A percentile compares a stretch with the other conserved stretches of the same genome.
phyloP scores from a whole-genome alignment of 2,113 vertebrate genomes.

The Anguilla japonica region DNA sequence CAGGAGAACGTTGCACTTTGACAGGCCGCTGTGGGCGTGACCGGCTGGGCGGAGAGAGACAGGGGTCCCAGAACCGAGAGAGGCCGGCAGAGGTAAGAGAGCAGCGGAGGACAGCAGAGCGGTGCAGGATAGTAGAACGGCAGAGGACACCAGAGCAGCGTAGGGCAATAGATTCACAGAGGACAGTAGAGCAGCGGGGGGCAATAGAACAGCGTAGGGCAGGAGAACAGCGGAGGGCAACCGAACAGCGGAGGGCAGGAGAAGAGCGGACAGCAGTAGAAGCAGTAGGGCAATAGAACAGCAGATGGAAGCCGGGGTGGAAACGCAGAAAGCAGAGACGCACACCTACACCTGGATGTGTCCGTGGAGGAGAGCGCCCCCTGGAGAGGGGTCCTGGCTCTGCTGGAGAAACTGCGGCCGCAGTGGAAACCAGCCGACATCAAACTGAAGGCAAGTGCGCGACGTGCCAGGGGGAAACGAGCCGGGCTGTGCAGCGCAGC shows the following conservation, averaged over 20 bases:
- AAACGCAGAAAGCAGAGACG: not conserved
- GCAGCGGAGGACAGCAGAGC: not conserved
- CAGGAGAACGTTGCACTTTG: conserved; percentile 22
- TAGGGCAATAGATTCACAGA: not conserved
- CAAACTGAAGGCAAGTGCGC: conserved; percentile 65
- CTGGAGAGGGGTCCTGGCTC: conserved; percentile 52
- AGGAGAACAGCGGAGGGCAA: too few species aligned
- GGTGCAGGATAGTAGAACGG: not conserved
- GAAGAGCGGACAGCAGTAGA: not conserved
- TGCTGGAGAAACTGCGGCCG: conserved; percentile 63
- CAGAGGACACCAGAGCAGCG: too few species aligned
- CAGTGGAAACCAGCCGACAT: conserved; percentile 65
- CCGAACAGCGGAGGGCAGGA: too few species aligned
- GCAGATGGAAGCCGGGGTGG: conserved; percentile 38
- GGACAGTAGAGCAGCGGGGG: not conserved
- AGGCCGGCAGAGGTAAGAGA: not conserved
- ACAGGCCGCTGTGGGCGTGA: not conserved
- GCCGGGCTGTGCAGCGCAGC: too few species aligned
- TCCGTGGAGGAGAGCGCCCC: conserved; percentile 55
- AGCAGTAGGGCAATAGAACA: too few species aligned
- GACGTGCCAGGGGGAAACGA: not conserved
- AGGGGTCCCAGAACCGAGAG: not conserved
- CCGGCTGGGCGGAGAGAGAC: conserved; percentile 6
- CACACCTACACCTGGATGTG: conserved; percentile 60
- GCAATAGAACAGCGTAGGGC: too few species aligned